phyloP scores from a whole-genome alignment of 2,113 vertebrate genomes.

The Hydrolagus affinis region DNA sequence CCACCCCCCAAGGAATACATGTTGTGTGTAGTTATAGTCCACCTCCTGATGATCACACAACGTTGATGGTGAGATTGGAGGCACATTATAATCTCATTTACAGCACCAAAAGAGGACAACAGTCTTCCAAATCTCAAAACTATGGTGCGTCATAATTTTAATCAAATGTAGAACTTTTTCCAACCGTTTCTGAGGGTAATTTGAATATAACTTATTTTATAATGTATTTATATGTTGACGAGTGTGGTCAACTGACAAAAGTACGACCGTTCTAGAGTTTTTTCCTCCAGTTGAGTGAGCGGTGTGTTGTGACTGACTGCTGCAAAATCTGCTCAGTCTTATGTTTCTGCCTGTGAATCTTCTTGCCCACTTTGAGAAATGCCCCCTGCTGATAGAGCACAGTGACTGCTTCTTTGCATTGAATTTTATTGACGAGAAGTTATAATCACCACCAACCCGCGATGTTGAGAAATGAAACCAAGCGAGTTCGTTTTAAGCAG shows the following conservation, averaged over 20 bases:
- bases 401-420: slow-evolving; percentile 17
- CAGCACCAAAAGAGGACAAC: background rate
- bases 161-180: too few species aligned
- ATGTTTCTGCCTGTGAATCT: background rate
- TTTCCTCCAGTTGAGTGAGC: background rate
- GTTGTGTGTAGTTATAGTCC: background rate
- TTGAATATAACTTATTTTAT: background rate
- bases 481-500: background rate
- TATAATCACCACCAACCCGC: background rate
- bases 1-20: background rate
- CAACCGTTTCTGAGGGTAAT: background rate
- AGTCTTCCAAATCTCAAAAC: too few species aligned
- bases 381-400: background rate
- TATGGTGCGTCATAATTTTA: too few species aligned
- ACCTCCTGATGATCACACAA: background rate
- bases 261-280: too few species aligned
- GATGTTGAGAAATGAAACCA: background rate
- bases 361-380: background rate
- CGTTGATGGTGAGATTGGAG: background rate
- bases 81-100: background rate
- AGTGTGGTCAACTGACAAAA: background rate
- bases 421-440: background rate
- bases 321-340: background rate
- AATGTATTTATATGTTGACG: background rate
- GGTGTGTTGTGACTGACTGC: background rate